Percentiles rank a stretch among this genome's conserved stretches.
Evolutionary conservation across 2,888 invertebrate genomes (phyloP).

Genomic region (Seladonia tumulorum): DNA sequence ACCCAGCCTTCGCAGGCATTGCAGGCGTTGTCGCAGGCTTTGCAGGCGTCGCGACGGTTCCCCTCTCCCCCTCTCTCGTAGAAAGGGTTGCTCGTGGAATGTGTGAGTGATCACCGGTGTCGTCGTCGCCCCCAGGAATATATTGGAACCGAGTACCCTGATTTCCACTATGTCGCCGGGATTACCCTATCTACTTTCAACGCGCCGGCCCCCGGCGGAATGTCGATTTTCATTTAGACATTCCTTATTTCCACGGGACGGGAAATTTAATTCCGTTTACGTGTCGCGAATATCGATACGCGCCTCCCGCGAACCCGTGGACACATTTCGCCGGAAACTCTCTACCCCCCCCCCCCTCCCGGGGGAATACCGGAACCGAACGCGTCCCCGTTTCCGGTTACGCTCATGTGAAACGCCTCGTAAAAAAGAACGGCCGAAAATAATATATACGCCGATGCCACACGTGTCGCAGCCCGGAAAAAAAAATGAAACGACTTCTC

Average conservation of each 20-base stretch:
- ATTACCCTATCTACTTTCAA: slow-evolving; percentile 66
- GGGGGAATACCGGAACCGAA: neutral
- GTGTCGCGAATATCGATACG: slow-evolving; percentile 41
- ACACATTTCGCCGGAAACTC: neutral
- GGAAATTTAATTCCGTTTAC: slow-evolving; percentile 47
- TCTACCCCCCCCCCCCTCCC: neutral
- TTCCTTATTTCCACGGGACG: slow-evolving; percentile 50
- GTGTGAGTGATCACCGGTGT: slow-evolving; percentile 55
- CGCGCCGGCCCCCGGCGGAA: slow-evolving; percentile 34
- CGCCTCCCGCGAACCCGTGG: neutral
- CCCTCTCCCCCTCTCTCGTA: neutral
- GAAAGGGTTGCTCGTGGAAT: slow-evolving; percentile 52
- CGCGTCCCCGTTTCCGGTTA: neutral
- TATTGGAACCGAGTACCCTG: slow-evolving; percentile 64
- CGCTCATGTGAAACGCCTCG: neutral
- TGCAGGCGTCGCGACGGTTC: slow-evolving; percentile 18
- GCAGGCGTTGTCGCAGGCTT: slow-evolving; percentile 6
- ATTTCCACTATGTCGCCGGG: slow-evolving; percentile 66
- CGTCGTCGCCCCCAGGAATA: slow-evolving; percentile 45
- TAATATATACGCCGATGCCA: neutral
- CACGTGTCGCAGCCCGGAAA: neutral
- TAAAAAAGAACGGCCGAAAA: neutral
- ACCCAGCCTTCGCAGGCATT: slow-evolving; percentile 37
- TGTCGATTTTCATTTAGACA: slow-evolving; percentile 68
- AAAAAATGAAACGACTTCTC: neutral